Base-by-base conservation (phyloP, 2,888 invertebrate species). In the Dryadula phaetusa region DNA sequence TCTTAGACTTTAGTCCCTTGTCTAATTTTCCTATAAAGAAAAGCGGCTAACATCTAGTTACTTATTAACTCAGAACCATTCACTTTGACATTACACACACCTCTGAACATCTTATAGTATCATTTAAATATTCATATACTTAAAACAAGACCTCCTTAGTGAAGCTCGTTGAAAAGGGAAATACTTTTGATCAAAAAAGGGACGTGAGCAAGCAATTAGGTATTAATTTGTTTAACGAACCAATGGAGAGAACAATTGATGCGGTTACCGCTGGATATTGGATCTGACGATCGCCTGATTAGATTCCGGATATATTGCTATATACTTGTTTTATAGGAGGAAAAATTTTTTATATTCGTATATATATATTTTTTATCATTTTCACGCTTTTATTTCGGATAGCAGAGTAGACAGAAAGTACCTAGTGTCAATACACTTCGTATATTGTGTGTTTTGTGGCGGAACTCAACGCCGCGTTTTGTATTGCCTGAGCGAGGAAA, bases 191-290 rank as follows among this genome's bases (percentile, higher is more conserved):
- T 64, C 64, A 56, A 64, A 46, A n/a, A 53, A 66, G 63, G 63
- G 63, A 70, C 62, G 65, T 47, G 69, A 70, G 69, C 64, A 62
- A 66, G 77, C 82, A 83, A 85, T 84, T 83, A 82, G 74, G 76
- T 76, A 81, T 79, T 81, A 81, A 83, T 85, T 81, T 79, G 79
- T 80, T 80, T 79, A 81, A 78, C 76, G 77, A 76, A 77, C 75
- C 75, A 71, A 70, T 72, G 72, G 76, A 72, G 72, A 77, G 81
- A 82, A 81, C 80, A 80, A 80, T 83, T 78, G 79, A 75, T 78
- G 81, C 75, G 82, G 82, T 80, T 78, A 73, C 72, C 71, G 70
- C 73, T 16, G 68, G 72, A 72, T 72, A 73, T 75, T 72, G 70
- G 73, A 70, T 73, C 65, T 58, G 68, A 37, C 66, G 64, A 71